Conservation (phyloP, 1,140 invertebrate species). For the Acromyrmex charruanus region DNA sequence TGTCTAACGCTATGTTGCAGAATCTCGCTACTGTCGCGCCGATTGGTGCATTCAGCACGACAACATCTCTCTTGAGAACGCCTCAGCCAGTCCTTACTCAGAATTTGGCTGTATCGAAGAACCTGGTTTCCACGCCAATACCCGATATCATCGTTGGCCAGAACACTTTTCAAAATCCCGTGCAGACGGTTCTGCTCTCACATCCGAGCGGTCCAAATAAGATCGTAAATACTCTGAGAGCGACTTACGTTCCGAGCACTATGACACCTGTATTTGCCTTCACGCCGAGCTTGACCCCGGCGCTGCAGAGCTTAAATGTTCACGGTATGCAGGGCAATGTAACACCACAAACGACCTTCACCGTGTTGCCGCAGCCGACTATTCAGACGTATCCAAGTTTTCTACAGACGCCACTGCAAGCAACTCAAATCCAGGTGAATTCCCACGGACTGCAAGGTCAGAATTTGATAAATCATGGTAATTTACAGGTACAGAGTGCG, state of each 20-base stretch:
- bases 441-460: slow-evolving; percentile 76
- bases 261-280: slow-evolving; percentile 80
- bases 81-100: slow-evolving; percentile 61
- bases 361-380: slow-evolving; percentile 78
- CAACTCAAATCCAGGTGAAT: slow-evolving; percentile 75
- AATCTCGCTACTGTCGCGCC: slow-evolving; percentile 78
- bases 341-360: slow-evolving; percentile 71
- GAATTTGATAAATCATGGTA: slow-evolving; percentile 63
- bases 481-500: slow-evolving; percentile 57
- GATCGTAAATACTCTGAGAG: slow-evolving; percentile 55
- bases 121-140: slow-evolving; percentile 69
- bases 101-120: slow-evolving; percentile 27
- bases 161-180: slow-evolving; percentile 78
- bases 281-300: slow-evolving; percentile 67
- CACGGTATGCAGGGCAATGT: slow-evolving; percentile 64
- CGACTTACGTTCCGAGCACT: slow-evolving; percentile 80
- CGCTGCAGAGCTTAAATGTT: slow-evolving; percentile 61
- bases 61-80: slow-evolving; percentile 73
- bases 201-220: slow-evolving; percentile 73
- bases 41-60: slow-evolving; percentile 37
- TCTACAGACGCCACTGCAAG: slow-evolving; percentile 70
- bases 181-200: slow-evolving; percentile 79
- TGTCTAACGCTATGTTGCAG: slow-evolving; percentile 82
- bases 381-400: slow-evolving; percentile 76
- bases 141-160: slow-evolving; percentile 84